Conservation (phyloP, 1,140 invertebrate species). For the Rhyzopertha dominica region DNA sequence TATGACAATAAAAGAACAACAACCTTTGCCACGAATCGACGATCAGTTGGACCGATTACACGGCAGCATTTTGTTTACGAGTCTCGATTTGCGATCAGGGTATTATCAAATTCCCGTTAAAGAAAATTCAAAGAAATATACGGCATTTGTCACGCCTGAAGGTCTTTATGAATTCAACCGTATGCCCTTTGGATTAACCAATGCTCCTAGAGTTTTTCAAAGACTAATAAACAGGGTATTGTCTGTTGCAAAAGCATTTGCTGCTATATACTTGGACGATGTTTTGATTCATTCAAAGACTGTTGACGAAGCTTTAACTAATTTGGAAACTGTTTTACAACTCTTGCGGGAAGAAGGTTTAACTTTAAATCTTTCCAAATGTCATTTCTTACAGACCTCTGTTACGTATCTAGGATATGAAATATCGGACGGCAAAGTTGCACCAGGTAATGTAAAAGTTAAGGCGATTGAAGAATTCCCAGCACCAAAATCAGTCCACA, state of each 20-base stretch:
- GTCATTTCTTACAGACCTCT: constrained; percentile 31
- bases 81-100: constrained; percentile 27
- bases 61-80: constrained; percentile 30
- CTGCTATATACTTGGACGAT: constrained; percentile 24
- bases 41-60: constrained; percentile 37
- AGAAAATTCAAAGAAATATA: constrained; percentile 33
- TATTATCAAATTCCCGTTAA: constrained; percentile 34
- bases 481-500: constrained; percentile 30
- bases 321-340: constrained; percentile 12
- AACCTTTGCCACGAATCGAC: constrained; percentile 35
- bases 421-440: constrained; percentile 27
- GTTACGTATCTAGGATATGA: constrained; percentile 36
- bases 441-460: constrained; percentile 33
- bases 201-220: constrained; percentile 45
- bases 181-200: constrained; percentile 48
- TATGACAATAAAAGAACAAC: constrained; percentile 26
- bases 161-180: constrained; percentile 44
- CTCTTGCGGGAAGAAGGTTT: constrained; percentile 20
- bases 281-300: constrained; percentile 22
- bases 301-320: constrained; percentile 19
- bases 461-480: constrained; percentile 35
- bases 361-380: constrained; percentile 38
- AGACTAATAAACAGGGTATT: constrained; percentile 42
- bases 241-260: constrained; percentile 17
- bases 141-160: constrained; percentile 31